Conservation (phyloP, 2,113 vertebrate genomes). For the Canis aureus region DNA sequence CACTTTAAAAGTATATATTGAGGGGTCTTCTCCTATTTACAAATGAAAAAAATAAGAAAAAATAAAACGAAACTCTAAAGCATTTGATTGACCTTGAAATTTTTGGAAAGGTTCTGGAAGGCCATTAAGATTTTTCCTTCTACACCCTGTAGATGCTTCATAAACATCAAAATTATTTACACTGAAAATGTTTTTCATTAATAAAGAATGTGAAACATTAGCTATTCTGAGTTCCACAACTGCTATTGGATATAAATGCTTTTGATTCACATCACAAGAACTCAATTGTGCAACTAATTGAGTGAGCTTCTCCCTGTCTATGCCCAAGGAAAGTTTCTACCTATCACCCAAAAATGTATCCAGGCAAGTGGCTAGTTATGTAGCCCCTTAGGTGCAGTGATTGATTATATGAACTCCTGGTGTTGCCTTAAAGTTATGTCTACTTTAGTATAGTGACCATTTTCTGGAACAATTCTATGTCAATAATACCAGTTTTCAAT, state of each 20-base stretch:
- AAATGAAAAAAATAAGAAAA: neutral
- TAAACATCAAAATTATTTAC: neutral
- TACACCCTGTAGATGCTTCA: neutral
- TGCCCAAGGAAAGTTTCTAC: neutral
- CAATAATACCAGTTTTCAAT: neutral
- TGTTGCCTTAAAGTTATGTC: too few species aligned
- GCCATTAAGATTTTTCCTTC: neutral
- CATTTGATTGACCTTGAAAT: neutral
- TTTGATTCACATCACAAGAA: neutral
- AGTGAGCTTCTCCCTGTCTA: neutral
- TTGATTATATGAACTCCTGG: neutral
- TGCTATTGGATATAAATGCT: neutral
- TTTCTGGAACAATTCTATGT: neutral
- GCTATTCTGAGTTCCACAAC: neutral
- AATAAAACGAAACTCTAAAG: neutral
- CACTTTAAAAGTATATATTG: conserved; percentile 23
- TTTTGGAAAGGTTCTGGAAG: neutral
- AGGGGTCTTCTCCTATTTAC: neutral
- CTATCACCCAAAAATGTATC: neutral
- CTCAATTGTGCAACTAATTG: neutral
- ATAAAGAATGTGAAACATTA: neutral
- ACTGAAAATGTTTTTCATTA: conserved; percentile 29
- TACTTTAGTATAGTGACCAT: neutral
- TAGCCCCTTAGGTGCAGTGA: neutral
- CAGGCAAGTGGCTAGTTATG: neutral